A percentile compares a stretch with the other conserved stretches of the same genome.
phyloP scores from a whole-genome alignment of 2,888 invertebrate genomes.

The Leptinotarsa peninsularis region DNA sequence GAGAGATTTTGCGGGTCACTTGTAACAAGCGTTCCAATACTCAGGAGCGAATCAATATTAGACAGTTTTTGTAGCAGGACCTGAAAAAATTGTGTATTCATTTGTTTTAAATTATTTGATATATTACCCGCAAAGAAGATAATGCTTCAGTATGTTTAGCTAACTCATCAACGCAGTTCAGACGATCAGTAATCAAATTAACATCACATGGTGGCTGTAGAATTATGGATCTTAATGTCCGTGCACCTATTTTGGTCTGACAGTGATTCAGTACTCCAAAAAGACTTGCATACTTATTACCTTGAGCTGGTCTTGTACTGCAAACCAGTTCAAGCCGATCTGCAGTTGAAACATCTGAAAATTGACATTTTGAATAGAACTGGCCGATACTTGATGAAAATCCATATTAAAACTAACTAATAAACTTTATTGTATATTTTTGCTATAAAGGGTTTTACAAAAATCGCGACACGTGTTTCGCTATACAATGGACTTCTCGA shows the following conservation, averaged over 20 bases:
- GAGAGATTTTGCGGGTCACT: conserved; percentile 69
- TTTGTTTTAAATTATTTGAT: background rate
- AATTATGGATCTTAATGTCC: conserved; percentile 83
- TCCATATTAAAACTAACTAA: no score
- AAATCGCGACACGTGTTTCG: no score
- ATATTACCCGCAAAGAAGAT: conserved; percentile 67
- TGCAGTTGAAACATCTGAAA: conserved; percentile 83
- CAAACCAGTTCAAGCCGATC: conserved; percentile 80
- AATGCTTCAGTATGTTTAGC: conserved; percentile 76
- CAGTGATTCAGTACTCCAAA: conserved; percentile 78
- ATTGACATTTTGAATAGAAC: conserved; percentile 20
- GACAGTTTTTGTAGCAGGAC: conserved; percentile 75
- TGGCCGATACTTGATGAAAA: no score
- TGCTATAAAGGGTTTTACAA: no score
- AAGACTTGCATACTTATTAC: conserved; percentile 68
- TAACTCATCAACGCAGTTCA: conserved; percentile 83
- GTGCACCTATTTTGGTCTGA: conserved; percentile 78
- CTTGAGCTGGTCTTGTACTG: conserved; percentile 65
- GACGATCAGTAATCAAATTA: conserved; percentile 75
- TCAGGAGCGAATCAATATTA: conserved; percentile 84
- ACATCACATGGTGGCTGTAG: conserved; percentile 81
- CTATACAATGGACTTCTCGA: no score
- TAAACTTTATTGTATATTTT: no score
- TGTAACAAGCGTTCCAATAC: conserved; percentile 70
- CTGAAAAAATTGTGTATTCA: conserved; percentile 61